Base-by-base conservation (phyloP, 2,888 invertebrate genomes). In the Hyppa rectilinea region DNA sequence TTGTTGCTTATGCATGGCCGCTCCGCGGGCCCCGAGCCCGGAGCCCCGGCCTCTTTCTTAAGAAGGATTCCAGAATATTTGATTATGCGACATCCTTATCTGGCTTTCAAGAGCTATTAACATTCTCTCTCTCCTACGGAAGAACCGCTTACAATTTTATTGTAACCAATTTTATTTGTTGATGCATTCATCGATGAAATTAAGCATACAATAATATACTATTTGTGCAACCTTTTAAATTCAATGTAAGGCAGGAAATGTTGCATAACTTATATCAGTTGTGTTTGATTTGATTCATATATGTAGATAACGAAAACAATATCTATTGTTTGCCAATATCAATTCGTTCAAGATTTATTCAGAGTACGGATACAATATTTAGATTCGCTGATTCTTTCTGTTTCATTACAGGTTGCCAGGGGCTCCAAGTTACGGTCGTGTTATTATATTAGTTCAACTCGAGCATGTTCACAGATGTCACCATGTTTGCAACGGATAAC, bases 51-150 rank as follows among this genome's bases (percentile, higher is more conserved):
- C 90, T 90, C 89, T 91, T 93, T 91, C 90, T 91, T 90, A 91
- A 91, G 90, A 90, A 90, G 91, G 92, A 92, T 92, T 89, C 90
- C 91, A 87, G 93, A 94, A 94, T 94, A 94, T 94, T 94, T 93
- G 94, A 94, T 94, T 92, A 93, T 91, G 90, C 88, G 86, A 88
- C 89, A 88, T 92, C 91, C 91, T 92, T 93, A 92, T 93, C 89
- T 90, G 92, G 91, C 90, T 93, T 91, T 90, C 89, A 90, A 89
- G 86, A 88, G 87, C 92, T 92, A 92, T 93, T 92, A 93, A 91
- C 89, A 91, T 92, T 92, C 90, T 73, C 79, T 84, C 85, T 80
- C 58, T 89, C 84, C 87, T 86, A 87, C 85, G 82, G 82, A 85
- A 88, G 80, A 86, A 85, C 84, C 88, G 87, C 88, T 89, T 83